Conservation (phyloP, 2,888 invertebrate species). For the Pogonocherus hispidulus region DNA sequence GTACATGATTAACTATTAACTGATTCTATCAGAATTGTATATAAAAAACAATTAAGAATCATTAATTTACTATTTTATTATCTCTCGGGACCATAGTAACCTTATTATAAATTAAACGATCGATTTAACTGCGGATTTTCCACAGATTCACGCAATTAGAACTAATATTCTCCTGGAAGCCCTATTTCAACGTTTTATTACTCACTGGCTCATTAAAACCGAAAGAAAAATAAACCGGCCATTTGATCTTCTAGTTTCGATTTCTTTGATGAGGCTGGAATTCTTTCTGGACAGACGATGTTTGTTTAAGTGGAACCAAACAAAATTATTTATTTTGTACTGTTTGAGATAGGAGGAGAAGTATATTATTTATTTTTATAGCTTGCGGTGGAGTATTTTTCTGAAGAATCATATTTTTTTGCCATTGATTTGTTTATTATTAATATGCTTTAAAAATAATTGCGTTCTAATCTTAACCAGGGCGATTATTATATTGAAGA, state of each 20-base stretch:
- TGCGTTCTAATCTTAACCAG: too few species aligned
- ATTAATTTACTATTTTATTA: too few species aligned
- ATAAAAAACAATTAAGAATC: too few species aligned
- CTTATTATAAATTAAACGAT: too few species aligned
- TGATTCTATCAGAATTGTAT: too few species aligned
- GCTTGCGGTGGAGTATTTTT: not conserved
- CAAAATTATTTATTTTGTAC: not conserved
- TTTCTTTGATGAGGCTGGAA: not conserved
- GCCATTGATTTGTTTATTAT: not conserved
- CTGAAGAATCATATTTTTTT: not conserved
- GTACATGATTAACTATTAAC: too few species aligned
- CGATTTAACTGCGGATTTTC: too few species aligned
- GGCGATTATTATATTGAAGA: too few species aligned
- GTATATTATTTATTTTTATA: not conserved
- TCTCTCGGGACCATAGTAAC: too few species aligned
- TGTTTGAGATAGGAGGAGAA: not conserved
- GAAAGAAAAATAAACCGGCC: conserved; percentile 12
- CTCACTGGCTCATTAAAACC: too few species aligned
- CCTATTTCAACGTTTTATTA: not conserved
- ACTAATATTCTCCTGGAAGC: not conserved
- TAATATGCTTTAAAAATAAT: too few species aligned
- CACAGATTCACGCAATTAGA: not conserved
- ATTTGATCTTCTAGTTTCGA: conserved; percentile 1
- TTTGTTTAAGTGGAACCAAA: not conserved
- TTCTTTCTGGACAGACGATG: not conserved